Conservation (phyloP, 2,113 vertebrate species). For the Xiphophorus maculatus region DNA sequence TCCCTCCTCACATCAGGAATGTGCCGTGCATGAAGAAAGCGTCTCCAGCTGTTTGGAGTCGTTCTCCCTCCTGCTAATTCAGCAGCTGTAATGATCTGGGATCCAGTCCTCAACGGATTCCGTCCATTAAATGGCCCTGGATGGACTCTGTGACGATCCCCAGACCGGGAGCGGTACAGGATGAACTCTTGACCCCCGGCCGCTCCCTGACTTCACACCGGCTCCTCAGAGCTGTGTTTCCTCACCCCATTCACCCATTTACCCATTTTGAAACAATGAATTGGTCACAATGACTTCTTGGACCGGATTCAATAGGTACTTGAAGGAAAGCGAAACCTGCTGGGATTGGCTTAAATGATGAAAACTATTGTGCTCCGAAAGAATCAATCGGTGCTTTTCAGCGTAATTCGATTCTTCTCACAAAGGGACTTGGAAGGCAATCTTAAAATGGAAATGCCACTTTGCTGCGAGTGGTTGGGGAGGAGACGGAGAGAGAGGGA, state of each 20-base stretch:
- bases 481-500: slow-evolving; percentile 29
- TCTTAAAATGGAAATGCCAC: slow-evolving; percentile 80
- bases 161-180: slow-evolving; percentile 33
- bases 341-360: slow-evolving; percentile 74
- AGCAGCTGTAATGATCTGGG: slow-evolving; percentile 60
- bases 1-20: slow-evolving; percentile 44
- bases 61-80: slow-evolving; percentile 50
- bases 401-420: slow-evolving; percentile 78
- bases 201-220: slow-evolving; percentile 7
- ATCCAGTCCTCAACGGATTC: slow-evolving; percentile 38
- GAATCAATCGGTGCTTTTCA: slow-evolving; percentile 79
- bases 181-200: slow-evolving; percentile 57
- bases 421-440: slow-evolving; percentile 75
- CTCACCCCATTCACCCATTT: slow-evolving; percentile 63
- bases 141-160: slow-evolving; percentile 29
- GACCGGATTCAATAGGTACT: slow-evolving; percentile 68
- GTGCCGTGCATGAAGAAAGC: slow-evolving; percentile 35
- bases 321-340: slow-evolving; percentile 60
- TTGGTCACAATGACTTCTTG: slow-evolving; percentile 57
- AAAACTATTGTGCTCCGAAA: slow-evolving; percentile 76
- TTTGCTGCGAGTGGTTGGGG: slow-evolving; percentile 56
- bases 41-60: slow-evolving; percentile 23
- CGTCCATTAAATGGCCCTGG: slow-evolving; percentile 62
- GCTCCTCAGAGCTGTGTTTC: slow-evolving; percentile 43
- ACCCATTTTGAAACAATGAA: slow-evolving; percentile 70